Conservation (phyloP, 2,888 invertebrate species). For the Epinotia demarniana region DNA sequence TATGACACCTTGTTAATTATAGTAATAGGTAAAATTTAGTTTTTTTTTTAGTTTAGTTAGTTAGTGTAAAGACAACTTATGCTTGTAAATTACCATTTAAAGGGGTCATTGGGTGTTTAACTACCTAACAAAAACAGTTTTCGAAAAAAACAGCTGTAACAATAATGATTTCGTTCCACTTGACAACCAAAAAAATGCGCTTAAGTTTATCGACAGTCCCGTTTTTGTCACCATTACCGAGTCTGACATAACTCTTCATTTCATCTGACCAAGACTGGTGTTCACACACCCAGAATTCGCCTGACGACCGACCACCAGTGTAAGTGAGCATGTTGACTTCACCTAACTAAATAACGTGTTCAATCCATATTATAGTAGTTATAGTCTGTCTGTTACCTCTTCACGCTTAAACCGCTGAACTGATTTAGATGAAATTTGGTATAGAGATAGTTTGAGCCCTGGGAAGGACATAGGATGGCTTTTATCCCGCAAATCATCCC, state of each 20-base stretch:
- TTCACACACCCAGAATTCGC: neutral
- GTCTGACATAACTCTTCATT: slow-evolving; percentile 39
- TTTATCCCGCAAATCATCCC: too few relatives aligned
- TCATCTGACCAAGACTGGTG: slow-evolving; percentile 8
- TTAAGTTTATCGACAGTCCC: neutral
- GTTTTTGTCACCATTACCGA: slow-evolving; percentile 23
- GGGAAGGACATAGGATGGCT: too few relatives aligned
- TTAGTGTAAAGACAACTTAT: too few relatives aligned
- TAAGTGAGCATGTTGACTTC: neutral
- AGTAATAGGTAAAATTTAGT: neutral
- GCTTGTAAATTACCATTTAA: neutral
- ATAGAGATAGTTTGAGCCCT: too few relatives aligned
- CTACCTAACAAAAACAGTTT: neutral
- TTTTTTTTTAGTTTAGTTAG: too few relatives aligned
- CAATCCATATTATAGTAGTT: too few relatives aligned
- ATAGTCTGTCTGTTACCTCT: too few relatives aligned
- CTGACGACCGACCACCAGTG: neutral
- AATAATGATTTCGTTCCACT: slow-evolving; percentile 16
- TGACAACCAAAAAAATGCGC: slow-evolving; percentile 9
- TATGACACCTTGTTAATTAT: neutral
- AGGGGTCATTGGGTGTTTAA: neutral
- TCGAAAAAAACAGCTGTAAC: neutral
- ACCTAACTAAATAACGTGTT: too few relatives aligned
- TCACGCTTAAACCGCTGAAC: too few relatives aligned
- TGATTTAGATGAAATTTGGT: too few relatives aligned